phyloP scores from a whole-genome alignment of 2,113 vertebrate genomes.

The Puntigrus tetrazona region DNA sequence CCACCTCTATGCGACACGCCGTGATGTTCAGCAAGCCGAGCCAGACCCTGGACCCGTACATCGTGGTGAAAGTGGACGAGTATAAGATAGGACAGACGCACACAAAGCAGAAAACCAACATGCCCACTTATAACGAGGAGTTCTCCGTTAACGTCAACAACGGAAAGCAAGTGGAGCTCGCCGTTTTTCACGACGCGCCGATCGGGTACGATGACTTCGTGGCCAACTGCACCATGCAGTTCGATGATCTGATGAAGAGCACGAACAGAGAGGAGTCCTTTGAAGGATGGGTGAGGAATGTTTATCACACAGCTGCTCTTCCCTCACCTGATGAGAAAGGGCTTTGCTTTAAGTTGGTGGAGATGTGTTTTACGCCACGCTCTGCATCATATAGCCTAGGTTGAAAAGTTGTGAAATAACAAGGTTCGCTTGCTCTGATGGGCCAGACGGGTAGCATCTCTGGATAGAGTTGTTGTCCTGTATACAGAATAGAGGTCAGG shows the following conservation, averaged over 20 bases:
- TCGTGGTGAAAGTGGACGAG: slow-evolving; percentile 94
- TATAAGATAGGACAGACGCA: slow-evolving; percentile 89
- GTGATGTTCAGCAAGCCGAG: slow-evolving; percentile 86
- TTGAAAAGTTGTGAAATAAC: neutral
- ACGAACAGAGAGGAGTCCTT: slow-evolving; percentile 82
- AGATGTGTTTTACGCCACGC: neutral
- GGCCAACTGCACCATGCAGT: slow-evolving; percentile 90
- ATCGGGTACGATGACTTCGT: slow-evolving; percentile 98
- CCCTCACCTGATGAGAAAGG: neutral
- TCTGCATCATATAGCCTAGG: neutral
- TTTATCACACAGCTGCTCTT: neutral
- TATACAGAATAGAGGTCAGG: neutral
- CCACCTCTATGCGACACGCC: slow-evolving; percentile 86
- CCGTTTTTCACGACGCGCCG: slow-evolving; percentile 94
- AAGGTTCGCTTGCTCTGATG: neutral
- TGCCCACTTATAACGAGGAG: slow-evolving; percentile 95
- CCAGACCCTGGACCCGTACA: slow-evolving; percentile 86
- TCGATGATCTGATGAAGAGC: slow-evolving; percentile 85
- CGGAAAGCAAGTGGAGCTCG: slow-evolving; percentile 86
- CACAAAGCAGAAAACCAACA: slow-evolving; percentile 94
- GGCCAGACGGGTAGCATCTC: neutral
- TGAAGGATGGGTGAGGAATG: slow-evolving; percentile 91
- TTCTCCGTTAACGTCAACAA: slow-evolving; percentile 85
- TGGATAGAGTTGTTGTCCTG: neutral
- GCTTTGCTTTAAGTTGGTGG: neutral